Evolutionary conservation across 1,140 invertebrate species (phyloP).

Genomic region (Drosophila kurseongensis): DNA sequence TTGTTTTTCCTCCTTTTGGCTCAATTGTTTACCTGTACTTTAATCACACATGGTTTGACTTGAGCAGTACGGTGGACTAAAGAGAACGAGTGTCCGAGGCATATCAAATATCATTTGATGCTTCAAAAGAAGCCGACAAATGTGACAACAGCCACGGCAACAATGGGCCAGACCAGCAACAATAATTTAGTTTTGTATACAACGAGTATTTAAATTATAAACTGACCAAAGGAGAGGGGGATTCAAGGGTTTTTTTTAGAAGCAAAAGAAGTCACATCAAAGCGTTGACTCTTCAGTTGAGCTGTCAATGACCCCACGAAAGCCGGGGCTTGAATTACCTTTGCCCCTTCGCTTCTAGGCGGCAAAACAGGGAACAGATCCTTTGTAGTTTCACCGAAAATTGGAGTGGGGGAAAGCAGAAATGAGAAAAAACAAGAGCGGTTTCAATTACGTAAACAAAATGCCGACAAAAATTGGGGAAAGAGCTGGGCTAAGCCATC

Average conservation of each 20-base stretch:
- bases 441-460: constrained; percentile 73
- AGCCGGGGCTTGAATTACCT: constrained; percentile 67
- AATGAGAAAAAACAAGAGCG: constrained; percentile 47
- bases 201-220: constrained; percentile 79
- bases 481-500: neutral
- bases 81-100: constrained; percentile 24
- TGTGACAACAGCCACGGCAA: constrained; percentile 60
- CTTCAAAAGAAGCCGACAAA: constrained; percentile 71
- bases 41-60: constrained; percentile 74
- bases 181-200: constrained; percentile 34
- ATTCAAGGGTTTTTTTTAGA: neutral
- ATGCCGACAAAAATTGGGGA: constrained; percentile 26
- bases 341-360: constrained; percentile 40
- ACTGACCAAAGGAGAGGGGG: constrained; percentile 42
- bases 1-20: constrained; percentile 8
- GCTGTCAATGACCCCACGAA: constrained; percentile 49
- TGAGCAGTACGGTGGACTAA: constrained; percentile 4
- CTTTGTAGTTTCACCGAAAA: constrained; percentile 77
- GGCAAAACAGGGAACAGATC: constrained; percentile 40
- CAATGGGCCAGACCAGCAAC: constrained; percentile 27
- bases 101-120: constrained; percentile 74
- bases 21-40: constrained; percentile 69
- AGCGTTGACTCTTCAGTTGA: constrained; percentile 34
- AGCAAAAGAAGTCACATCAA: constrained; percentile 54
- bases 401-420: constrained; percentile 4